Conservation (phyloP, 2,888 invertebrate species). For the Hyposoter didymator region DNA sequence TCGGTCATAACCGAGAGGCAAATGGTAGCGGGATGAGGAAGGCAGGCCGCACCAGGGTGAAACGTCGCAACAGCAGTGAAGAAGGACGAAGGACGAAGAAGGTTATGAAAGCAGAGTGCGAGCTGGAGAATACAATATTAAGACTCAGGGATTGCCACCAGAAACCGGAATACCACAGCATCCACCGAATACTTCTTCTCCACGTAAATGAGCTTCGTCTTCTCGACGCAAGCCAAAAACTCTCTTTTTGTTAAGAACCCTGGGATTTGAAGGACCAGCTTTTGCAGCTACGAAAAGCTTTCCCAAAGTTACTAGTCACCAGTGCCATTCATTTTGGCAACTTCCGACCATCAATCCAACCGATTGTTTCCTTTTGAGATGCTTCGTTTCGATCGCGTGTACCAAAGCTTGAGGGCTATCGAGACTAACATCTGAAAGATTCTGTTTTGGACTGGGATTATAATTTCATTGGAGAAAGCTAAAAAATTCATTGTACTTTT, state of each 20-base stretch:
- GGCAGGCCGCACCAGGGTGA: slow-evolving; percentile 12
- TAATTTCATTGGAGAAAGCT: not conserved
- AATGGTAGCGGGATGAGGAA: slow-evolving; percentile 17
- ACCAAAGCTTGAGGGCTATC: not conserved
- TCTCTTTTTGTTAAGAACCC: slow-evolving; percentile 3
- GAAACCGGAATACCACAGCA: slow-evolving; percentile 17
- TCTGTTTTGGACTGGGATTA: not conserved
- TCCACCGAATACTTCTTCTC: slow-evolving; percentile 58
- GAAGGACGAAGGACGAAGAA: slow-evolving; percentile 13
- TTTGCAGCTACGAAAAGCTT: not conserved
- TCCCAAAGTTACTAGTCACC: not conserved
- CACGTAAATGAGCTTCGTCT: slow-evolving; percentile 61
- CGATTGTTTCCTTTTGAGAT: not conserved
- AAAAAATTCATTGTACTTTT: not conserved
- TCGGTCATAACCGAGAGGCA: not conserved
- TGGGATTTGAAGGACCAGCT: not conserved
- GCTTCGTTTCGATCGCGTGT: not conserved
- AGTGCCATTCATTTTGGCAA: not conserved
- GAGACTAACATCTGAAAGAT: not conserved
- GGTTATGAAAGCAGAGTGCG: slow-evolving; percentile 28
- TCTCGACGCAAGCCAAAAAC: slow-evolving; percentile 41
- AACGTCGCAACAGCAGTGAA: slow-evolving; percentile 42
- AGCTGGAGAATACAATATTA: slow-evolving; percentile 54
- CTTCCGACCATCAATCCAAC: not conserved
- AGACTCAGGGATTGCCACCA: slow-evolving; percentile 15